Base-by-base conservation (phyloP, 2,888 invertebrate genomes). In the Palloptera scutellata region DNA sequence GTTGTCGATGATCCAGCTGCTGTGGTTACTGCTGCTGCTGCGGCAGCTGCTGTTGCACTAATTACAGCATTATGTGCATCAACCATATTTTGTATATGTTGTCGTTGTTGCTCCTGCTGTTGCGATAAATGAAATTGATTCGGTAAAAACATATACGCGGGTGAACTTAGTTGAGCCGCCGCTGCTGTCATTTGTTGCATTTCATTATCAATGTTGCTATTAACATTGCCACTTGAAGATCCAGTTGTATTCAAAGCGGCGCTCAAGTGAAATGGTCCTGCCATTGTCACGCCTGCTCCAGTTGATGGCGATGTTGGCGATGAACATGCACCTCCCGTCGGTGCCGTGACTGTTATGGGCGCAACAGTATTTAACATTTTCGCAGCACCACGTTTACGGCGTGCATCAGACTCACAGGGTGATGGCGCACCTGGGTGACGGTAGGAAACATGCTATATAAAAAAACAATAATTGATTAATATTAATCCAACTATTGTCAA, bases 361-460 rank as follows among this genome's bases (percentile, higher is more conserved):
- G 71, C 60, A 53, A 76, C 66, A 2, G 78, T 67, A 54, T 73
- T 73, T 11, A 83, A 70, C 2, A 75, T 73, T 70, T 85, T 85
- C 17, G 79, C 74, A n/a, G 84, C 79, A 6, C 30, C 30, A n/a
- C 85, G 81, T 68, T 85, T 85, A 51, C 85, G 78, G 11, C 85
- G 78, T 1, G 85, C 83, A 59, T 85, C 85, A 30, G 83, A 80
- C 68, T 85, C 85, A 62, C 85, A 85, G 3, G 85, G 85, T 19
- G 84, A 84, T 3, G 86, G 86, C 17, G 85, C 84, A 3, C 84
- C 89, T 9, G 93, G 93, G 84, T 94, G 94, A 64, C 94, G 86
- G 79, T 95, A 95, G 0, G 95, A 94, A 52, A 95, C 94, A 81
- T 95, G 95, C 83, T 64, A 15, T 4, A 11, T 40, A 41, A 61